Conservation (phyloP, 2,113 vertebrate genomes). For the Neolamprologus toae region DNA sequence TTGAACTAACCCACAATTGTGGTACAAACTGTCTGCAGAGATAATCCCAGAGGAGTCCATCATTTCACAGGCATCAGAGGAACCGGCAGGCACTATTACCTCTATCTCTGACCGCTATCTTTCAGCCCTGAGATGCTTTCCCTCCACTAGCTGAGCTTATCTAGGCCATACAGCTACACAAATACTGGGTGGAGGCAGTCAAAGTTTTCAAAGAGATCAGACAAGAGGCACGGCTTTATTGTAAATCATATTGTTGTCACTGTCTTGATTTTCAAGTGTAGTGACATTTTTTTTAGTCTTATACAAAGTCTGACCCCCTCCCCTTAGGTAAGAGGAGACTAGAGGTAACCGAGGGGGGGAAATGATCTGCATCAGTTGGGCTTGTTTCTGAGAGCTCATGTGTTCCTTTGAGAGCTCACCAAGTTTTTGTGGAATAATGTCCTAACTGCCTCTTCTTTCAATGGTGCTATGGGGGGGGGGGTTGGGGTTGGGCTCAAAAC, state of each 20-base stretch:
- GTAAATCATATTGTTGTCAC: not conserved
- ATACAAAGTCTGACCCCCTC: not conserved
- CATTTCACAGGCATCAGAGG: conserved; percentile 37
- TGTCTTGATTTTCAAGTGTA: not conserved
- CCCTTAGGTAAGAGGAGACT: not conserved
- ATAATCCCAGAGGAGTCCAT: conserved; percentile 36
- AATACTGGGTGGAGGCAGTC: conserved; percentile 1
- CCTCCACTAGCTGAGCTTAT: conserved; percentile 19
- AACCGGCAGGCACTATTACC: conserved; percentile 31
- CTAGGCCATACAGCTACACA: conserved; percentile 11
- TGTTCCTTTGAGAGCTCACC: conserved; percentile 20
- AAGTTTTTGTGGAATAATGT: conserved; percentile 10
- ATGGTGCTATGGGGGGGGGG: conserved; percentile 52
- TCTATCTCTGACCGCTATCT: conserved; percentile 38
- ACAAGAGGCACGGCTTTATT: not conserved
- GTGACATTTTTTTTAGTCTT: not conserved
- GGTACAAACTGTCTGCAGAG: not conserved
- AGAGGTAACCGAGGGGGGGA: not conserved
- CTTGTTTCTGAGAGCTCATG: conserved; percentile 22
- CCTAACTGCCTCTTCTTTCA: conserved; percentile 44
- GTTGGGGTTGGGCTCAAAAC: conserved; percentile 8
- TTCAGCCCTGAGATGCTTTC: not conserved
- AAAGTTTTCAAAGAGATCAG: not conserved
- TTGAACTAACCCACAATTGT: not conserved
- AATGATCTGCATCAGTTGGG: conserved; percentile 20